Percentiles rank a stretch among this genome's conserved stretches.
phyloP scores from a whole-genome alignment of 2,797 vertebrate species.

The Xiphorhynchus erythropygius region DNA sequence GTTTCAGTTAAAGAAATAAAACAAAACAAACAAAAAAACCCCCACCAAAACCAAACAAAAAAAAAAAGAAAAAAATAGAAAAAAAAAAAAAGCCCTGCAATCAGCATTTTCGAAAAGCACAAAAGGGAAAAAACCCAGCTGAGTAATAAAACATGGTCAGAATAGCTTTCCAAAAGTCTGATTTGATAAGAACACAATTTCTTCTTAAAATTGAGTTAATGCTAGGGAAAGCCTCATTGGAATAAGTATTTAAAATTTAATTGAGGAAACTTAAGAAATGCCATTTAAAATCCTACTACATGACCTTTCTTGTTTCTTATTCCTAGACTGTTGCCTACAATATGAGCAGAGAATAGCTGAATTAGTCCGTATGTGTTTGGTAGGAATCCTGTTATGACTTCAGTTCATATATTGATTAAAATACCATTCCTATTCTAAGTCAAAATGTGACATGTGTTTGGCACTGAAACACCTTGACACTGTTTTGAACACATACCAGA shows the following conservation, averaged over 20 bases:
- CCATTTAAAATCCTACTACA: not conserved
- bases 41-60: too few species aligned
- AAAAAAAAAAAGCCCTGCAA: not conserved
- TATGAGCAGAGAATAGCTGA: not conserved
- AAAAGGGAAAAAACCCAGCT: not conserved
- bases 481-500: not conserved
- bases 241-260: not conserved
- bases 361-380: not conserved
- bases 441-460: not conserved
- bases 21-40: not conserved
- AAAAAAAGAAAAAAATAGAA: not conserved
- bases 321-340: not conserved
- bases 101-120: not conserved
- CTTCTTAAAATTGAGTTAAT: conserved; percentile 1
- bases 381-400: not conserved
- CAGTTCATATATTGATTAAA: not conserved
- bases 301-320: not conserved
- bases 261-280: not conserved
- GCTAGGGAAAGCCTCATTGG: not conserved
- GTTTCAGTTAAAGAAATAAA: not conserved
- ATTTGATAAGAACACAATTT: conserved; percentile 12
- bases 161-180: not conserved
- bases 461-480: not conserved
- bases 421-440: not conserved
- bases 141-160: not conserved